phyloP scores from a whole-genome alignment of 2,797 vertebrate species.

The Gallinago solitaria region DNA sequence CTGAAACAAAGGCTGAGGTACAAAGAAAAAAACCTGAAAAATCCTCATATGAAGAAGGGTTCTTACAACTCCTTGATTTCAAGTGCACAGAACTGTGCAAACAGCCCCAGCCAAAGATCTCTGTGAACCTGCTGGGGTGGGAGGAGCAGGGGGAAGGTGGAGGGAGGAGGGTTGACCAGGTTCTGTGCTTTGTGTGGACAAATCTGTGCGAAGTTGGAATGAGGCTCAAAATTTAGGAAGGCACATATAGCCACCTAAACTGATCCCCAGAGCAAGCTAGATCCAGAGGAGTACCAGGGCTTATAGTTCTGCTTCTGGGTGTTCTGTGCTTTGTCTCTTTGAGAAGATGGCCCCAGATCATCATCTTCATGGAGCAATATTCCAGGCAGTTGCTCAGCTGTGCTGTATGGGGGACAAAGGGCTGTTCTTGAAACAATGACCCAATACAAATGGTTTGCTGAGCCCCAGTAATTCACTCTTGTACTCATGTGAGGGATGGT shows the following conservation, averaged over 20 bases:
- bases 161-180: not conserved
- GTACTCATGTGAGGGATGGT: not conserved
- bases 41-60: not conserved
- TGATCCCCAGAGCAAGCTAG: not conserved
- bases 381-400: not conserved
- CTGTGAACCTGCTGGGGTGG: not conserved
- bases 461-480: not conserved
- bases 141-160: not conserved
- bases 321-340: not conserved
- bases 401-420: not conserved
- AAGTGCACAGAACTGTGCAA: not conserved
- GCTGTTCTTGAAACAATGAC: not conserved
- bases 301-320: not conserved
- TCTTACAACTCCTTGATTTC: not conserved
- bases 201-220: not conserved
- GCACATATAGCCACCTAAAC: not conserved
- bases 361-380: not conserved
- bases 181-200: not conserved
- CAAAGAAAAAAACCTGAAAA: not conserved
- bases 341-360: not conserved
- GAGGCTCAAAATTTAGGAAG: not conserved
- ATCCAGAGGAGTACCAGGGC: not conserved
- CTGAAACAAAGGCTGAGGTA: not conserved
- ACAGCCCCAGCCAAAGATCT: not conserved
- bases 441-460: not conserved